Evolutionary conservation across 2,888 invertebrate species (phyloP).

Genomic region (Rutpela maculata): DNA sequence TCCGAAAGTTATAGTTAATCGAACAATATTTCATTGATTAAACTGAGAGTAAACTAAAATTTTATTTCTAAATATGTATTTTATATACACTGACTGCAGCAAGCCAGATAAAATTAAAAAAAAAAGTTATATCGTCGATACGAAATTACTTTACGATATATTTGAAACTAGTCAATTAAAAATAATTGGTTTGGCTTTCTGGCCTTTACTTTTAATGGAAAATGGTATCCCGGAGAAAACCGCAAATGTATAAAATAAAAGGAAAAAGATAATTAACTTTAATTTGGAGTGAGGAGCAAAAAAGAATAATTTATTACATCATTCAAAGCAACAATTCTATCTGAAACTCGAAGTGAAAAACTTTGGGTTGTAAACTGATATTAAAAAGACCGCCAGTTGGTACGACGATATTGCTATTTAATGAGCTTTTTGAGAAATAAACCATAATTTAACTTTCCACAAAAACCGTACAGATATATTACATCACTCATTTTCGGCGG

Average conservation of each 20-base stretch:
- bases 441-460: slow-evolving; percentile 13
- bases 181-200: slow-evolving; percentile 28
- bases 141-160: slow-evolving; percentile 11
- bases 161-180: slow-evolving; percentile 34
- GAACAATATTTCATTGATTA: too few relatives aligned
- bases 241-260: slow-evolving; percentile 37
- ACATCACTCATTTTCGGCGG: background rate
- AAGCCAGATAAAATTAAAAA: slow-evolving; percentile 12
- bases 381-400: slow-evolving; percentile 28
- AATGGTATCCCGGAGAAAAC: slow-evolving; percentile 13
- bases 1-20: too few relatives aligned
- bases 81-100: background rate
- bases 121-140: background rate
- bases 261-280: slow-evolving; percentile 41
- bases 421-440: slow-evolving; percentile 25
- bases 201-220: slow-evolving; percentile 26
- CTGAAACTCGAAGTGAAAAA: slow-evolving; percentile 25
- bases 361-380: slow-evolving; percentile 19
- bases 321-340: slow-evolving; percentile 26
- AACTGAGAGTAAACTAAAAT: too few relatives aligned
- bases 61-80: too few relatives aligned
- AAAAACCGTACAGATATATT: background rate
- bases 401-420: slow-evolving; percentile 26
- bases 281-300: slow-evolving; percentile 18
- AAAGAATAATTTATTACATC: slow-evolving; percentile 33